Percentiles rank a stretch among this genome's conserved stretches.
phyloP scores from a whole-genome alignment of 2,888 invertebrate genomes.

The Agriotes lineatus region DNA sequence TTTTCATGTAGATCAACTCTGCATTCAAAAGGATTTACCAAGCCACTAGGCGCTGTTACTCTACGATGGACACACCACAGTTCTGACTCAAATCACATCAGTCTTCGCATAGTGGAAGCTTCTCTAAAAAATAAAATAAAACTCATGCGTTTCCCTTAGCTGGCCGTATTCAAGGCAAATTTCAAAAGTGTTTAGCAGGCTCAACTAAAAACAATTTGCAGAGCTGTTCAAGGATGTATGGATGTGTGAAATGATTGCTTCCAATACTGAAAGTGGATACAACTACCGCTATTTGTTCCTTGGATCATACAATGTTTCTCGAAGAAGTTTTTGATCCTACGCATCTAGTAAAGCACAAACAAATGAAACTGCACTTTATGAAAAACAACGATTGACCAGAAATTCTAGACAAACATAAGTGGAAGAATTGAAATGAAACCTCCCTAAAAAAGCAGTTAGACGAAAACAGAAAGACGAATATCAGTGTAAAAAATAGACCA shows the following conservation, averaged over 20 bases:
- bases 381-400: neutral
- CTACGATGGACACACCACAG: no score
- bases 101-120: no score
- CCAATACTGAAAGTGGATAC: neutral
- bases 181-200: neutral
- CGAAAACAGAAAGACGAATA: neutral
- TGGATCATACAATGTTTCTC: neutral
- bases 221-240: neutral
- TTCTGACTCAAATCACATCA: no score
- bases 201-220: neutral
- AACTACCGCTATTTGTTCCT: no score
- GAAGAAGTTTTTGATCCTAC: neutral
- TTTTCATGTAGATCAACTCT: no score
- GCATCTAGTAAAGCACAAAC: neutral
- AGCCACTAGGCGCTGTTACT: no score
- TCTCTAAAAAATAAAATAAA: no score
- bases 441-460: neutral
- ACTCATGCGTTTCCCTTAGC: no score
- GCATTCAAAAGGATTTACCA: no score
- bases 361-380: neutral
- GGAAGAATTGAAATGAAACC: neutral
- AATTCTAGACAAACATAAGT: neutral
- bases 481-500: neutral
- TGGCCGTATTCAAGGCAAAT: no score
- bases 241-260: neutral